Conservation (phyloP, 2,113 vertebrate species). For the Vulpes lagopus region DNA sequence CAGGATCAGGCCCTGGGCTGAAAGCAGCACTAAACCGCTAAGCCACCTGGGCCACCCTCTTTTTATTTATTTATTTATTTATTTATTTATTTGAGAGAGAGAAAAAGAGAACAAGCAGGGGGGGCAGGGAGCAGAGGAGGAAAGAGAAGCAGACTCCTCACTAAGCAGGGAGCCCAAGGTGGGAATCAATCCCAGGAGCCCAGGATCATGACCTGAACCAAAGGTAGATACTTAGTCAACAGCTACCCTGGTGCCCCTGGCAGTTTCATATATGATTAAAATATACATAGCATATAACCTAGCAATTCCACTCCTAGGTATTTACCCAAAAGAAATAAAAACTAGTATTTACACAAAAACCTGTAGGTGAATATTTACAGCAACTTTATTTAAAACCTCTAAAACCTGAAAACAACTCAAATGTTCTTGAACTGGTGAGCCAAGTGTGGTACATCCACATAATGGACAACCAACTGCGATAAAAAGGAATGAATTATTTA, state of each 20-base stretch:
- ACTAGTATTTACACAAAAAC: not conserved
- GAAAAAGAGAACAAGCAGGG: not conserved
- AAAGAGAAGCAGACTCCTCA: not conserved
- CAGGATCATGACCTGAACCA: not conserved
- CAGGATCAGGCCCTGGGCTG: not conserved
- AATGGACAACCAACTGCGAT: not conserved
- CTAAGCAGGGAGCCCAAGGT: not conserved
- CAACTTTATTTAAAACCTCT: not conserved
- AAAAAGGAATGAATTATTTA: not conserved
- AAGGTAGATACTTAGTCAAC: not conserved
- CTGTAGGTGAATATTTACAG: not conserved
- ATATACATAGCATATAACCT: not conserved
- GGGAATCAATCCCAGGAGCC: not conserved
- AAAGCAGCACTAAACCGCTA: not conserved
- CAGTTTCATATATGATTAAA: not conserved
- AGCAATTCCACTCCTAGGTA: not conserved
- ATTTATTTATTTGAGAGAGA: not conserved
- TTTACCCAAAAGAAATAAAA: not conserved
- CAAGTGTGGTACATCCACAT: not conserved
- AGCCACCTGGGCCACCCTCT: too few relatives aligned
- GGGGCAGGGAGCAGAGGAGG: not conserved
- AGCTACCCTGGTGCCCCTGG: not conserved
- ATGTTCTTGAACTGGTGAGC: not conserved
- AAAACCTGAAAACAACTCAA: conserved; percentile 7
- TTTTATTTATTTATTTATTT: not conserved